A percentile compares a stretch with the other conserved stretches of the same genome.
phyloP scores from a whole-genome alignment of 2,113 vertebrate genomes.

The Nymphicus hollandicus region DNA sequence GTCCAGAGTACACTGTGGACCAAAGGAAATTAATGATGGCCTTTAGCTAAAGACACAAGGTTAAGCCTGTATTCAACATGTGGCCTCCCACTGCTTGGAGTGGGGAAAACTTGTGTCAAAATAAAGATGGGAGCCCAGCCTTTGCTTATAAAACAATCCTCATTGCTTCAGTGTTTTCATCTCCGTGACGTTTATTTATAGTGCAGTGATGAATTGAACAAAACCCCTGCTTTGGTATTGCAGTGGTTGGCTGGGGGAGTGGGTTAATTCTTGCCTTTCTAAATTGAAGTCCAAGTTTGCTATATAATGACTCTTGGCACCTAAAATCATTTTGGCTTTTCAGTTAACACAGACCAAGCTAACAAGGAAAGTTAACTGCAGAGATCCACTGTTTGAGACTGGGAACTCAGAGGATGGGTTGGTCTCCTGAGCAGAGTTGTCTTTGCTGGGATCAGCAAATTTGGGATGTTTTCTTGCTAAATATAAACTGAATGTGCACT shows the following conservation, averaged over 20 bases:
- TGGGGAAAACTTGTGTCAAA: not conserved
- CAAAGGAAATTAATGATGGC: not conserved
- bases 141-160: not conserved
- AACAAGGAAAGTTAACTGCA: accelerated
- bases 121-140: not conserved
- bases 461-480: not conserved
- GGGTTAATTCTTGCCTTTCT: not conserved
- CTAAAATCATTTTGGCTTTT: not conserved
- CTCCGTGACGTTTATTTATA: not conserved
- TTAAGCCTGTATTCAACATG: not conserved
- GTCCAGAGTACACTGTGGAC: not conserved
- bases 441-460: not conserved
- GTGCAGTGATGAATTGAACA: not conserved
- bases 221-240: not conserved
- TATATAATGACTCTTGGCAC: not conserved
- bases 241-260: not conserved
- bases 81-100: not conserved
- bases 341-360: not conserved
- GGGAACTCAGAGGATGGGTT: not conserved
- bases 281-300: not conserved
- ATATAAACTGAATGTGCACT: not conserved
- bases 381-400: not conserved
- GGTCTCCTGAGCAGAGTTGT: not conserved
- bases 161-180: not conserved
- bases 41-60: not conserved